These are phyloP conservation scores for Limulus polyphemus DNA, from an alignment of 2,888 invertebrate species.

Conservation along the genomic window DNA sequence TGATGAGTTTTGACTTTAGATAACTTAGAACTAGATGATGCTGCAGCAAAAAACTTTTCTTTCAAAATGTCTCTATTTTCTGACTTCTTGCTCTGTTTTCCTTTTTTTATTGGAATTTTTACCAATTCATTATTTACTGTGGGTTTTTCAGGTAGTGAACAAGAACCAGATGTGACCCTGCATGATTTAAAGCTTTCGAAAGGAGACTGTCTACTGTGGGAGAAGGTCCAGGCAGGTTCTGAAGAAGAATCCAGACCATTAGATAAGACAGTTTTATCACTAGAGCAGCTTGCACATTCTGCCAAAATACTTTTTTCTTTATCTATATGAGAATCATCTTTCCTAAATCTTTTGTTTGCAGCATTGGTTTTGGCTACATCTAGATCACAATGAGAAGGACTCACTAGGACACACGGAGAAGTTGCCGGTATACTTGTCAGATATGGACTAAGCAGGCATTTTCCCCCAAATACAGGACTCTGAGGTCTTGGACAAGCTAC, in stretches of 20 bases:
- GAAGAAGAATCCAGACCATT: conserved; percentile 20
- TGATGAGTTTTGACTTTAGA: conserved; percentile 59
- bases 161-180: conserved; percentile 8
- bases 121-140: background rate
- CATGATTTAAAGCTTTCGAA: conserved; percentile 14
- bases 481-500: conserved; percentile 11
- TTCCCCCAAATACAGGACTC: conserved; percentile 11
- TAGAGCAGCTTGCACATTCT: too few relatives aligned
- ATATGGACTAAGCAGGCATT: background rate
- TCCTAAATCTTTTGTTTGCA: conserved; percentile 44
- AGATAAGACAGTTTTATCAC: conserved; percentile 7
- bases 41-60: conserved; percentile 11
- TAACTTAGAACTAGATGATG: conserved; percentile 31
- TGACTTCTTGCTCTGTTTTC: conserved; percentile 12
- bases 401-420: conserved; percentile 8
- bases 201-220: conserved; percentile 14
- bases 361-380: conserved; percentile 35
- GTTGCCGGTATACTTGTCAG: conserved; percentile 10
- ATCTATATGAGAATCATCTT: conserved; percentile 32
- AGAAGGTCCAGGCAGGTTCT: background rate
- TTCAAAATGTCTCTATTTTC: conserved; percentile 9
- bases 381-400: conserved; percentile 17
- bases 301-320: conserved; percentile 7
- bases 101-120: conserved; percentile 7
- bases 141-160: background rate